Evolutionary conservation across 2,113 vertebrate genomes (phyloP), one percentile per base, ranked within the genome.

Genomic region (Protomyctophum bolini): DNA sequence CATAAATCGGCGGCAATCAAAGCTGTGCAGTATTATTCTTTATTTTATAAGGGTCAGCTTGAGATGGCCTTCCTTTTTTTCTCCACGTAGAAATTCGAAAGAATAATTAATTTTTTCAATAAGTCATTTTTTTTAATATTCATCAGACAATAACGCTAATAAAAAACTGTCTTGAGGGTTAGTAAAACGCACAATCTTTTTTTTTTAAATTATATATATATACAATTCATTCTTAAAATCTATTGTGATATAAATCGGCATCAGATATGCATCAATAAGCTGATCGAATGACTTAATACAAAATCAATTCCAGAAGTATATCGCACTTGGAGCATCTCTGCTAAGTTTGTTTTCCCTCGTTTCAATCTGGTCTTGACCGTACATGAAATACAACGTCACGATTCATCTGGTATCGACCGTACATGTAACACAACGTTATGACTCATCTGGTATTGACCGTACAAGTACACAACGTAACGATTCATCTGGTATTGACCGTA

Each of bases 141-240:
- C 68, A 67, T 75, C 72, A 75, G 73, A 47, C 72, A 54, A 54
- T 54, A 54, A 12, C 10, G 4, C 60, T 73, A 41, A 41, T 6
- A 41, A 41, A 59, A 45, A 46, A 8, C 55, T 8, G 55, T 57
- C 29, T 45, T 12, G 45, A 60, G 33, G 14, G 14, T 45, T 46
- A 21, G 33, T 82, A 76, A 21, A 84, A 83, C 72, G 81, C 80
- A 87, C 85, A 83, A 82, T 51, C 21, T 21, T 21, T 21, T 41
- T 82, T 82, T 77, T 60, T 81, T 82, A n/a, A n/a, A n/a, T n/a
- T n/a, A n/a, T n/a, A n/a, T n/a, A n/a, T 56, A 73, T 4, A 41
- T 82, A 83, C 50, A 73, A 70, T 11, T 6, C 57, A 66, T 73
- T 79, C 61, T 69, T 77, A 62, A 60, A 76, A 61, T 41, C 71